Percentiles rank a stretch among this genome's conserved stretches.
Conservation (phyloP, 2,113 vertebrate species). For the Agelaius phoeniceus region DNA sequence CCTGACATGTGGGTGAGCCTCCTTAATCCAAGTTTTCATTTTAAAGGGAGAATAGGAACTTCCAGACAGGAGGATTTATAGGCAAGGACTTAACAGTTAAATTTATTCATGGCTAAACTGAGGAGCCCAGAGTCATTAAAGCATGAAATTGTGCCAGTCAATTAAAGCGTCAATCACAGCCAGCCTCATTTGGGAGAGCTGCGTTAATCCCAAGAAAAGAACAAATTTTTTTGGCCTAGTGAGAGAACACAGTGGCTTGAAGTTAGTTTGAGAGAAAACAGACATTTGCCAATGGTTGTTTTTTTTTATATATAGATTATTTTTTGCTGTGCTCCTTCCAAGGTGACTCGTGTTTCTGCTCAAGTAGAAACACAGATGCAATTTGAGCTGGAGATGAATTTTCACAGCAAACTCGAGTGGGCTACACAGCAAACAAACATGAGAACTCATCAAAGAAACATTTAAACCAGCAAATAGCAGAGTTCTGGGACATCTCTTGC, state of each 20-base stretch:
- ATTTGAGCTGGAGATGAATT: not conserved
- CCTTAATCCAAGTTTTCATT: not conserved
- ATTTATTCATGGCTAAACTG: slow-evolving; percentile 61
- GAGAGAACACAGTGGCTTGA: not conserved
- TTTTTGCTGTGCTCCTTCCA: not conserved
- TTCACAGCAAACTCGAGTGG: not conserved
- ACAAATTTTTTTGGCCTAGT: not conserved
- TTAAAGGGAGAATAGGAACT: not conserved
- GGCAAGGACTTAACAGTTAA: not conserved
- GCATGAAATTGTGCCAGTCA: slow-evolving; percentile 70
- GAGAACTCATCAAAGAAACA: not conserved
- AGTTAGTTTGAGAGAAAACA: not conserved
- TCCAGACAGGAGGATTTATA: slow-evolving; percentile 27
- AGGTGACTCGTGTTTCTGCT: not conserved
- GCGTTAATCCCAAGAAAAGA: slow-evolving; percentile 50
- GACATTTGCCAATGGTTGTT: not conserved
- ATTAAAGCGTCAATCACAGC: slow-evolving; percentile 46
- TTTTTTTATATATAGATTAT: not conserved
- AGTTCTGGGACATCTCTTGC: not conserved
- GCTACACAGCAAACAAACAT: not conserved
- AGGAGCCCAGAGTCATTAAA: slow-evolving; percentile 53
- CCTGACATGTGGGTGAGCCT: fast-evolving
- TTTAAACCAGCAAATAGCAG: not conserved
- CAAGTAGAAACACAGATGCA: not conserved
- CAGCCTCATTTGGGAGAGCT: slow-evolving; percentile 30